Evolutionary conservation across 2,113 vertebrate genomes (phyloP).

Genomic region (Tupaia tana): DNA sequence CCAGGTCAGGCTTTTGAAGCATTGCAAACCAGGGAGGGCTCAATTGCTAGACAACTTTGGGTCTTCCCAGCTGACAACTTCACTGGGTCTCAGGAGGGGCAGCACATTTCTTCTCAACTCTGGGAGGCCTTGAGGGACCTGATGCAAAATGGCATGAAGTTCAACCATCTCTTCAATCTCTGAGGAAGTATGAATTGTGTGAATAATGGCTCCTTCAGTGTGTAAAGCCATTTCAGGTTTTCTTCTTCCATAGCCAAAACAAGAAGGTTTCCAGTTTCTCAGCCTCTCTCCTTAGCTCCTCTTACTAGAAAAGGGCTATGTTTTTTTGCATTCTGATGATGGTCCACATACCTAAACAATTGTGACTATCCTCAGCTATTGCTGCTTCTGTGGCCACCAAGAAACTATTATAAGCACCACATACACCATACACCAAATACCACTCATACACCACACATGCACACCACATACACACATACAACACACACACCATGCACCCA

Average conservation of each 20-base stretch:
- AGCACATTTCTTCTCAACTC: not conserved
- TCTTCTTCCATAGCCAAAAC: slow-evolving; percentile 67
- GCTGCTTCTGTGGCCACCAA: slow-evolving; percentile 38
- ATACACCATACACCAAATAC: not conserved
- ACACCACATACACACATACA: not conserved
- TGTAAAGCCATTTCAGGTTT: slow-evolving; percentile 74
- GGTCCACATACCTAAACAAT: slow-evolving; percentile 79
- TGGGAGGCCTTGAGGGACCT: slow-evolving; percentile 48
- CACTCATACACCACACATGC: not conserved
- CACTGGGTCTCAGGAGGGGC: not conserved
- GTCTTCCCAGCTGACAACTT: not conserved
- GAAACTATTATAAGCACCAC: slow-evolving; percentile 50
- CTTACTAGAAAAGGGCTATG: slow-evolving; percentile 43
- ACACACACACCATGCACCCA: not conserved
- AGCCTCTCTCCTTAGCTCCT: slow-evolving; percentile 82
- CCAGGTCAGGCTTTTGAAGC: not conserved
- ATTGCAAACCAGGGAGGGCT: not conserved
- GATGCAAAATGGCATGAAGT: slow-evolving; percentile 64
- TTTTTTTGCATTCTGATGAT: slow-evolving; percentile 78
- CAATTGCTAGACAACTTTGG: not conserved
- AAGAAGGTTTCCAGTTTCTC: slow-evolving; percentile 81
- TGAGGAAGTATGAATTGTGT: slow-evolving; percentile 61
- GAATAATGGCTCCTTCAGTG: slow-evolving; percentile 70
- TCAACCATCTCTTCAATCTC: slow-evolving; percentile 62
- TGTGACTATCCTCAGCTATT: slow-evolving; percentile 84